phyloP scores from a whole-genome alignment of 2,888 invertebrate species.

The Eupithecia inturbata region DNA sequence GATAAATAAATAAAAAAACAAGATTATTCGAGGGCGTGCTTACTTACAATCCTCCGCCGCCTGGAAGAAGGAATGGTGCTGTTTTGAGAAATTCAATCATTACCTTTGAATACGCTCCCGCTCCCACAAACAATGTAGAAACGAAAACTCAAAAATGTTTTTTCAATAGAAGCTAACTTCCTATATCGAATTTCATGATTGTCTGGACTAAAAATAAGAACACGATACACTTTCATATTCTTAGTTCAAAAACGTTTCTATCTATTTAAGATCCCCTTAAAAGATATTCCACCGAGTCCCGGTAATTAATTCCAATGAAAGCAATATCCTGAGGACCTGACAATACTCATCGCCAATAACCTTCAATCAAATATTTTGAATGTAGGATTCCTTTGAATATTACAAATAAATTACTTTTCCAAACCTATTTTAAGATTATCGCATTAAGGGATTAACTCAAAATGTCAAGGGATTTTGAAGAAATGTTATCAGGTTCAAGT shows the following conservation, averaged over 20 bases:
- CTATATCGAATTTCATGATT: no score
- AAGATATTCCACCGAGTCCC: neutral
- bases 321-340: conserved; percentile 28
- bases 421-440: conserved; percentile 66
- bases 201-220: no score
- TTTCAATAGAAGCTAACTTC: no score
- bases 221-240: no score
- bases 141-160: no score
- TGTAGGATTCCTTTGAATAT: conserved; percentile 41
- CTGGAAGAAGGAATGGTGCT: no score
- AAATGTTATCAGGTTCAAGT: conserved; percentile 59
- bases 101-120: neutral
- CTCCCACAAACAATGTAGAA: no score
- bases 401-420: conserved; percentile 66
- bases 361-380: conserved; percentile 39
- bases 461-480: conserved; percentile 60
- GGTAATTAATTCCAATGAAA: conserved; percentile 21
- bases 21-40: neutral
- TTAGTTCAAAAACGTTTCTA: no score
- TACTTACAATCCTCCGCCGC: neutral
- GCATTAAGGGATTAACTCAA: conserved; percentile 75
- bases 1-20: no score
- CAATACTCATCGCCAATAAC: conserved; percentile 10
- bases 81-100: no score
- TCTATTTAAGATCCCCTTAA: neutral